phyloP scores from a whole-genome alignment of 2,888 invertebrate genomes.

The Lasioglossum leucozonium region DNA sequence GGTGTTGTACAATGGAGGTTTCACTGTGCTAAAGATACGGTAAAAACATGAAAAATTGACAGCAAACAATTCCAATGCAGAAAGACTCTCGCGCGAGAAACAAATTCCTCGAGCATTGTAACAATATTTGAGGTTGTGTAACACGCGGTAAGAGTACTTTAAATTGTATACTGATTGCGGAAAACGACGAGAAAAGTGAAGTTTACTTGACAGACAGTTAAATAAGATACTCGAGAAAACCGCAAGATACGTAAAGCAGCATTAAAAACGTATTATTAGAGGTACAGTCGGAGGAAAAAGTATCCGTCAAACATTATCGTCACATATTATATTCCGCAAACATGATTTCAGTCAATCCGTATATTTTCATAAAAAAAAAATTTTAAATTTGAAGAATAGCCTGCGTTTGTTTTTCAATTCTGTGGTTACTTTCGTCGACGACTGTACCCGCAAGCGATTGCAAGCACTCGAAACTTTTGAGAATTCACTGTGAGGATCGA shows the following conservation, averaged over 20 bases:
- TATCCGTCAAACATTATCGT: neutral
- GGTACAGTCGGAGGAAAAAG: constrained; percentile 1
- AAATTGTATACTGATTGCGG: neutral
- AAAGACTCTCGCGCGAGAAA: neutral
- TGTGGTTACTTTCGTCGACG: neutral
- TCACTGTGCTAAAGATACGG: neutral
- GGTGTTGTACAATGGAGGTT: neutral
- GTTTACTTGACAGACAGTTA: constrained; percentile 20
- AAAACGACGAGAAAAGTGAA: neutral
- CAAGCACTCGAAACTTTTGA: constrained; percentile 11
- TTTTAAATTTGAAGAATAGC: neutral
- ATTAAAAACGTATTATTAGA: neutral
- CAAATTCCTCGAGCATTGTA: neutral
- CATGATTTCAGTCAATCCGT: neutral
- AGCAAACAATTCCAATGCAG: neutral
- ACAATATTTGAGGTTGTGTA: constrained; percentile 5
- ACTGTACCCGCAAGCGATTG: neutral
- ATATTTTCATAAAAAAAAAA: neutral
- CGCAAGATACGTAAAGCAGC: constrained; percentile 12
- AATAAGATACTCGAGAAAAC: constrained; percentile 28
- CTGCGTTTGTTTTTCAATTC: neutral
- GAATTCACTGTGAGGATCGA: constrained; percentile 30
- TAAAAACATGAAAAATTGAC: neutral
- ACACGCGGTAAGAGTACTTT: constrained; percentile 16
- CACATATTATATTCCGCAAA: neutral